Conservation (phyloP, 2,888 invertebrate genomes). For the Ceraclea dissimilis region DNA sequence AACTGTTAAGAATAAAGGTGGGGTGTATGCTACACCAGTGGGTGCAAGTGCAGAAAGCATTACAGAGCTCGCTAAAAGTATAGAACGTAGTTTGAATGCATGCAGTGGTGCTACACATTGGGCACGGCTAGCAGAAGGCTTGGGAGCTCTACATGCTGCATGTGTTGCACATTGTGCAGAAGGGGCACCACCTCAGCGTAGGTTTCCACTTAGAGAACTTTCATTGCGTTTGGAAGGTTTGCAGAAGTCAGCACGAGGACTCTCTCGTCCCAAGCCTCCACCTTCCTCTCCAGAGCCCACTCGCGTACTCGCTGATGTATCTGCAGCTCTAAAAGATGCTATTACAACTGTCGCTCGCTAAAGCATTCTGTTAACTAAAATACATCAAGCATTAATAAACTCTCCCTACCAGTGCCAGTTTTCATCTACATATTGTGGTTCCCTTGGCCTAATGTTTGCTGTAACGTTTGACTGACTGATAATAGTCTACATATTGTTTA, state of each 20-base stretch:
- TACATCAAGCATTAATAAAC: too few species aligned
- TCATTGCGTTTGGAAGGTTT: constrained; percentile 63
- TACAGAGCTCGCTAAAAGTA: constrained; percentile 33
- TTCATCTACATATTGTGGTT: too few species aligned
- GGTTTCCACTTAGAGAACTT: constrained; percentile 78
- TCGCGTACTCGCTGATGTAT: constrained; percentile 59
- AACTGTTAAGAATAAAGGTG: constrained; percentile 52
- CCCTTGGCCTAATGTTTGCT: not conserved
- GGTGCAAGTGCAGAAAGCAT: constrained; percentile 60
- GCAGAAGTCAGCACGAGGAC: constrained; percentile 48
- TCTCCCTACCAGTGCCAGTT: constrained; percentile 1
- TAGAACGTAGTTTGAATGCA: constrained; percentile 37
- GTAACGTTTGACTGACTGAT: not conserved
- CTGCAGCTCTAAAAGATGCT: constrained; percentile 58
- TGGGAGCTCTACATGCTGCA: constrained; percentile 72
- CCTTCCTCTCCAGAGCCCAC: constrained; percentile 48
- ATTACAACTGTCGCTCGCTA: constrained; percentile 23
- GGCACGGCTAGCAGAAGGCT: constrained; percentile 9
- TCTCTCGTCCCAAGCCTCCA: constrained; percentile 40
- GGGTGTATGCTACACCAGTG: constrained; percentile 77
- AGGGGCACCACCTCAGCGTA: constrained; percentile 73
- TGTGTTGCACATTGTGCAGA: constrained; percentile 80
- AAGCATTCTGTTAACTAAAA: not conserved
- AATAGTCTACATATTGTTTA: not conserved
- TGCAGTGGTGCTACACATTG: constrained; percentile 38